These are phyloP conservation scores for Ataeniobius toweri DNA, from an alignment of 2,797 vertebrate genomes.

Conservation along the genomic window DNA sequence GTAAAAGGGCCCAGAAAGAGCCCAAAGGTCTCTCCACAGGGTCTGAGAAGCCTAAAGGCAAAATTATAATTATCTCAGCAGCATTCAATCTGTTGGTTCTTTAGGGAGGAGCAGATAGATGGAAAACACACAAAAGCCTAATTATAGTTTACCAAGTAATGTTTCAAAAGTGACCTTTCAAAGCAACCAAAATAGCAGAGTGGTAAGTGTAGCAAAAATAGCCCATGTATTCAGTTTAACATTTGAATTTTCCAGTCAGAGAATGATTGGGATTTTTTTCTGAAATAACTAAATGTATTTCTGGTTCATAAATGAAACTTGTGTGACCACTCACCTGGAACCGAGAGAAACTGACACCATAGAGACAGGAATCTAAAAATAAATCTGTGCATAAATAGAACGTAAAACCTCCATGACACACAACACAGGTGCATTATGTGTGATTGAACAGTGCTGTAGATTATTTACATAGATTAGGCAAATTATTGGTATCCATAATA, in stretches of 20 bases:
- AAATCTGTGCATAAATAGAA: not conserved
- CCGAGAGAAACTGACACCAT: conserved; percentile 11
- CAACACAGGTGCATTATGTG: not conserved
- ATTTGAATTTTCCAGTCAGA: not conserved
- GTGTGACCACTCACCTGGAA: conserved; percentile 22
- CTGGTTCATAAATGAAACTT: conserved; percentile 12
- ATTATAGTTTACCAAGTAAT: not conserved
- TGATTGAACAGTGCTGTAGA: not conserved
- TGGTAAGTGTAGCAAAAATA: not conserved
- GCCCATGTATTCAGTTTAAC: not conserved
- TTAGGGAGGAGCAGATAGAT: not conserved
- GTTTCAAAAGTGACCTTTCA: conserved; percentile 1
- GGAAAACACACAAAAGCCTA: not conserved
- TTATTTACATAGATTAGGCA: not conserved
- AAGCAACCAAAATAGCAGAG: not conserved
- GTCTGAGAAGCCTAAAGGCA: not conserved
- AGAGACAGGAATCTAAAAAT: not conserved
- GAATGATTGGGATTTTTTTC: not conserved
- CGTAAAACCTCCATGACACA: not conserved
- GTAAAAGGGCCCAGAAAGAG: not conserved
- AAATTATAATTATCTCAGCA: not conserved
- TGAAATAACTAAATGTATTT: not conserved
- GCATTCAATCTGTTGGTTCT: not conserved
- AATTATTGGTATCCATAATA: not conserved
- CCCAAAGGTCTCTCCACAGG: not conserved